Percentiles rank a stretch among this genome's conserved stretches.
These are phyloP conservation scores for Danaus plexippus DNA, from an alignment of 1,140 invertebrate species.

Conservation along the genomic window DNA sequence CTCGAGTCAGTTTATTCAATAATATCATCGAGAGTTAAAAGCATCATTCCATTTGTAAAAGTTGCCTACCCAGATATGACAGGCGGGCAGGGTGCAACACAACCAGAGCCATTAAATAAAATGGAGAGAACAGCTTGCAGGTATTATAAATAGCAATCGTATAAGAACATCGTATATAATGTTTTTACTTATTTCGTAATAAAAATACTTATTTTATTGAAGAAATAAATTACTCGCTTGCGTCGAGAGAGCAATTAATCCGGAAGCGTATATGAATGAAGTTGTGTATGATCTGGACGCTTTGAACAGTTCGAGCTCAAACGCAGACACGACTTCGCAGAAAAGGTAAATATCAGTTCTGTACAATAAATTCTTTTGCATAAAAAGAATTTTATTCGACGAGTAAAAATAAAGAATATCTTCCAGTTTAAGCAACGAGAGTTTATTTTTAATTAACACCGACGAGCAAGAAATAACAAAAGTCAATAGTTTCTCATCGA, in stretches of 20 bases:
- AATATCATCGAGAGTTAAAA: constrained; percentile 71
- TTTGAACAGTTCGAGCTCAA: constrained; percentile 34
- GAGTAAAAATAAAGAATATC: constrained; percentile 3
- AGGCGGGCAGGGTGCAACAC: constrained; percentile 69
- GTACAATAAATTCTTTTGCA: constrained; percentile 1
- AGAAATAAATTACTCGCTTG: constrained; percentile 74
- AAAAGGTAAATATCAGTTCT: constrained; percentile 39
- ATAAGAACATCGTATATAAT: too few relatives aligned
- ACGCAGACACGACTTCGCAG: constrained; percentile 26
- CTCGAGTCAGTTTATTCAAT: constrained; percentile 51
- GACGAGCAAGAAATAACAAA: constrained; percentile 76
- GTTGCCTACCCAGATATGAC: constrained; percentile 83
- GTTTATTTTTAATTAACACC: constrained; percentile 67
- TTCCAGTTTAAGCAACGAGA: constrained; percentile 41
- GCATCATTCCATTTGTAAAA: constrained; percentile 80
- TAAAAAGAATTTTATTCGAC: constrained; percentile 2
- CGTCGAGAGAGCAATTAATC: constrained; percentile 75
- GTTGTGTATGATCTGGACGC: constrained; percentile 84
- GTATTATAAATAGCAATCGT: constrained; percentile 26
- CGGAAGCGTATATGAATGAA: constrained; percentile 73
- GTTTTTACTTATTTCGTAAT: too few relatives aligned
- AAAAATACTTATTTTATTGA: constrained; percentile 19
- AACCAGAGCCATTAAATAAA: constrained; percentile 75
- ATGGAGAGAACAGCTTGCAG: constrained; percentile 78
- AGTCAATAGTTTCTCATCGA: constrained; percentile 62